Evolutionary conservation across 2,113 vertebrate genomes (phyloP), one percentile per base, ranked within the genome.

Genomic region (Platichthys flesus): DNA sequence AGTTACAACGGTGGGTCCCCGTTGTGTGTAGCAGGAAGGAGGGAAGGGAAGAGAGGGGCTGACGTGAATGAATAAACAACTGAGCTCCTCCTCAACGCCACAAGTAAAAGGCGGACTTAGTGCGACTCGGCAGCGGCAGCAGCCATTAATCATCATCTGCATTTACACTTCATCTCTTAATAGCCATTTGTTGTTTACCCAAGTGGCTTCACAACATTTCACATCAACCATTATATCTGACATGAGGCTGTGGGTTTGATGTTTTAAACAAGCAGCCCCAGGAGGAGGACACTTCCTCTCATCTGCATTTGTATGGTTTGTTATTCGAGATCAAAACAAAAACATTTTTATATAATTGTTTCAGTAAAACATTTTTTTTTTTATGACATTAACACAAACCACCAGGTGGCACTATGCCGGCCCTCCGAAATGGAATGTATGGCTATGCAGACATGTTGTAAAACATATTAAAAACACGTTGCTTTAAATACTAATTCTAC

Each of bases 41-140:
- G 92, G 92, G 92, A 90, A 91, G 91, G 73, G 86, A 54, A 14
- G 84, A 76, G 83, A 85, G 83, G 89, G 84, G 88, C 85, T 93
- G 94, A 94, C 93, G 93, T 93, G 92, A 93, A 94, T 92, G 93
- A 94, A 94, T 92, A 94, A 94, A 93, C 90, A 91, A 89, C 76
- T 42, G 88, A 92, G 90, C 90, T 91, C 90, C 89, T 91, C 92
- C 88, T 91, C 90, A 75, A 67, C 76, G 75, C 71, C 85, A 82
- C 87, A 80, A 83, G 74, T 85, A 69, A 71, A n/a, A 75, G 76
- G 79, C 82, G 73, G 65, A 84, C 77, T 83, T 47, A 42, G 54
- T 26, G 42, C 2, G 54, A 59, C 13, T 67, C 51, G 63, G 52
- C 58, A 2, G 47, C 47, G 5, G 47, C 76, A 16, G 2, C 61